A percentile compares a stretch with the other conserved stretches of the same genome.
phyloP scores from a whole-genome alignment of 2,888 invertebrate species.

The Minunthozetes semirufus region DNA sequence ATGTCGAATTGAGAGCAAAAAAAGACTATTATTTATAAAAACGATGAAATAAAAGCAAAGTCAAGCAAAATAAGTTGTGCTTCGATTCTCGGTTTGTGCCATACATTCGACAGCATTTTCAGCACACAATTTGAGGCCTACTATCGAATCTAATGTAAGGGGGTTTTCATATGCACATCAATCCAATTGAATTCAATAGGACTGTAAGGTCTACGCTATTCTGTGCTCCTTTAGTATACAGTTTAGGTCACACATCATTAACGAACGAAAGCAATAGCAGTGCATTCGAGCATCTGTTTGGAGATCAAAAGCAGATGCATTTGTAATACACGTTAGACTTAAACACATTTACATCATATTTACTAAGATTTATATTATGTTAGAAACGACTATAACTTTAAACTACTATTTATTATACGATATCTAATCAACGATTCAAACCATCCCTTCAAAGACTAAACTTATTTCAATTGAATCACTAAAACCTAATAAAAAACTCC shows the following conservation, averaged over 20 bases:
- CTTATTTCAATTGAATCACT: background rate
- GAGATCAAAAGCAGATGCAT: constrained; percentile 28
- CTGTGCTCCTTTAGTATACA: no score
- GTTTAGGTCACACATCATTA: constrained; percentile 31
- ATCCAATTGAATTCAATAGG: background rate
- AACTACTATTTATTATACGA: constrained; percentile 16
- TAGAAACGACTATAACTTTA: background rate
- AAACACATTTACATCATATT: constrained; percentile 25
- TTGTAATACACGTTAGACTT: constrained; percentile 20
- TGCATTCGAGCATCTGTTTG: constrained; percentile 25
- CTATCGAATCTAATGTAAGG: background rate
- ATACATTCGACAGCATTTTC: background rate
- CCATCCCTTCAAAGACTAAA: background rate
- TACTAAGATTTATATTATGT: constrained; percentile 25
- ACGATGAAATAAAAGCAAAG: constrained; percentile 26
- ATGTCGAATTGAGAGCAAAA: background rate
- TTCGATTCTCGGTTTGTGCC: background rate
- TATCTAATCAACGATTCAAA: constrained; percentile 20
- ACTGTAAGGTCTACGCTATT: constrained; percentile 1
- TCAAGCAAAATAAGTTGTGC: constrained; percentile 19
- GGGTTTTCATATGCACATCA: background rate
- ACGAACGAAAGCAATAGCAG: constrained; percentile 5
- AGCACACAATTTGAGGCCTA: background rate
- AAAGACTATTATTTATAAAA: constrained; percentile 31
- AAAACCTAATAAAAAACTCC: background rate